Conservation (phyloP, 2,888 invertebrate genomes). For the Gortyna flavago region DNA sequence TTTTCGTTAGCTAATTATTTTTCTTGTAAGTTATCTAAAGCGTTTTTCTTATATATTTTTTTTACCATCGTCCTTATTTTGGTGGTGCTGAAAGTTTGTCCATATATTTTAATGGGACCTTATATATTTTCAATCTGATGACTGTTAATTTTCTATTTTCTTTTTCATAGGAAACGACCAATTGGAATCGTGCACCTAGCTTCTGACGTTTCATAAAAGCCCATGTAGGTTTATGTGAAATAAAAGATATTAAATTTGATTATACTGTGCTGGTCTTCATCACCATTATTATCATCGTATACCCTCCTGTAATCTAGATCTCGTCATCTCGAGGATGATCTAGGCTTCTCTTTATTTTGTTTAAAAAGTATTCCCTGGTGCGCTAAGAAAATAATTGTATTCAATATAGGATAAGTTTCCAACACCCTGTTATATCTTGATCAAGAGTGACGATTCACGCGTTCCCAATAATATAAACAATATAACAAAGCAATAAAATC, state of each 20-base stretch:
- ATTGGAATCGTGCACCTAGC: no score
- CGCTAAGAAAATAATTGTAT: neutral
- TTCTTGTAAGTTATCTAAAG: no score
- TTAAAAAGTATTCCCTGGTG: neutral
- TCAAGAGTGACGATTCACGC: conserved; percentile 51
- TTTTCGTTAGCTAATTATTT: no score
- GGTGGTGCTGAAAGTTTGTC: no score
- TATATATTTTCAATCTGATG: no score
- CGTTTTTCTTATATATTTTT: no score
- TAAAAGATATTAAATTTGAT: neutral
- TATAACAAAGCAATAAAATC: conserved; percentile 84
- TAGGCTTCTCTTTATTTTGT: neutral
- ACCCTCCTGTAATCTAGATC: neutral
- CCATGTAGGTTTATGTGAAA: neutral
- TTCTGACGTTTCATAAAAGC: neutral
- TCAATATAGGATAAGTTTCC: neutral
- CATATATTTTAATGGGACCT: no score
- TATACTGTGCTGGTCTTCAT: no score
- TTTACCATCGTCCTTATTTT: no score
- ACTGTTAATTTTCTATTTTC: no score
- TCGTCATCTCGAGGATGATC: neutral
- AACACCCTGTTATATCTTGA: conserved; percentile 12
- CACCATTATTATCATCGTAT: neutral
- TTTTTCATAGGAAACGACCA: no score
- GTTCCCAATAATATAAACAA: conserved; percentile 69